Evolutionary conservation across 2,797 vertebrate species (phyloP).

Genomic region (Thripadectes ignobilis): DNA sequence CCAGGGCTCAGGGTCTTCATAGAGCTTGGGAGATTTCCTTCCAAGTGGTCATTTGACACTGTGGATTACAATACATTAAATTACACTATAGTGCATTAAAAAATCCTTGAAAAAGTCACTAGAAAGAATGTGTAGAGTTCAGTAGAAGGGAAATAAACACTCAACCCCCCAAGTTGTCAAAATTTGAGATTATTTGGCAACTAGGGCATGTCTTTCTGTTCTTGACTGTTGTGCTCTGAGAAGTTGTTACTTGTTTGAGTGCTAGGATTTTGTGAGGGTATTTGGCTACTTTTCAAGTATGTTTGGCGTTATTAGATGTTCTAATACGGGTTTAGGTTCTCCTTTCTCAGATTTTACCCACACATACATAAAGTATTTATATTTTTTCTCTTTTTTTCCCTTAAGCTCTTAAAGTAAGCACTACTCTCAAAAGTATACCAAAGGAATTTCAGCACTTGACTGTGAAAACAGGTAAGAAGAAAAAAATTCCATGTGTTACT

Average conservation of each 20-base stretch:
- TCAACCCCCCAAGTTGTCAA: not conserved
- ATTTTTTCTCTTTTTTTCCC: not conserved
- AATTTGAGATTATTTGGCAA: not conserved
- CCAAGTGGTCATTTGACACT: not conserved
- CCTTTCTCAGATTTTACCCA: not conserved
- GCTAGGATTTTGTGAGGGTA: not conserved
- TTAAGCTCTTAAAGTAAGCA: slow-evolving; percentile 70
- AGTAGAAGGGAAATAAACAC: not conserved
- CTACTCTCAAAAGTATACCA: slow-evolving; percentile 65
- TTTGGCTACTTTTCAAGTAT: not conserved
- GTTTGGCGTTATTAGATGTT: not conserved
- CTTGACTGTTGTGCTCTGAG: not conserved
- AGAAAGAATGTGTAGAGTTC: rapidly evolving
- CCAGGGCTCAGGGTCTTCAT: not conserved
- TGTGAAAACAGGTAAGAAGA: slow-evolving; percentile 78
- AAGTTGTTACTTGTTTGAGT: not conserved
- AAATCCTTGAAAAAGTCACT: not conserved
- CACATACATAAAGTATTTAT: not conserved
- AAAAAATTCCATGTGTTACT: not conserved
- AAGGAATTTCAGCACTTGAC: slow-evolving; percentile 74
- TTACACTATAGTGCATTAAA: not conserved
- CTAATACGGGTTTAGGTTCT: not conserved
- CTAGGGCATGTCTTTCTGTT: not conserved
- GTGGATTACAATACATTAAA: not conserved
- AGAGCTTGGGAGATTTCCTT: not conserved